Base-by-base conservation (phyloP, 30 jellyfish, hydroid and myxozoan species). In the Cassiopea xamachana region DNA sequence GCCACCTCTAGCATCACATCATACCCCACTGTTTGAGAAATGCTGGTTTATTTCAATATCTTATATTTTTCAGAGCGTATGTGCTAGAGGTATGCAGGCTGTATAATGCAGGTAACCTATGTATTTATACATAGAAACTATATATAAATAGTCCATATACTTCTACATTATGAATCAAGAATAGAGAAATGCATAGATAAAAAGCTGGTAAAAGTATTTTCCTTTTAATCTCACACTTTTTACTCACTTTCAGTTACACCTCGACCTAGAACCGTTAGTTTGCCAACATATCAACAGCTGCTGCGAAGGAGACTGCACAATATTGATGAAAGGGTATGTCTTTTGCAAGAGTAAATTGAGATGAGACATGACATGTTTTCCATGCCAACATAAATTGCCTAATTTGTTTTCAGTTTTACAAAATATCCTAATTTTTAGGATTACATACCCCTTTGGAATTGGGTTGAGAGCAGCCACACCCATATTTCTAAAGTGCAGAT, bases 251-350 rank as follows among this genome's bases (percentile, higher is more conserved):
- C 60, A 94, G 98, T 94, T 50, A 90, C 82, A 48, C 98, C 98
- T 67, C 71, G 88, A 49, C 94, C 96, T 46, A 81, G 98, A 82
- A 94, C 98, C 8, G 97, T 91, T 81, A 94, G 98, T 70, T 85
- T 94, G 64, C 94, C 96, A 9, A 84, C 98, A 27, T 94, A 94
- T 61, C 97, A 94, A 76, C 94, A 86, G 88, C 55, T 94, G n/a
- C 83, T 94, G 19, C 89, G 90, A 49, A 75, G 96, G 48, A 90
- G 92, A 70, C 70, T 94, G 17, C 97, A 83, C 70, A 86, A 78
- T 76, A 87, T 94, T 58, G 92, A 90, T 27, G 75, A 82, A 13
- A 86, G 98, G 96, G 98, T 94, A 82, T 45, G 7, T 55, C 7
- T 10, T 55, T 3, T 55, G 12, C 62, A 12, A 13, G 39, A 27